phyloP scores from a whole-genome alignment of 2,888 invertebrate species.

The Gortyna flavago region DNA sequence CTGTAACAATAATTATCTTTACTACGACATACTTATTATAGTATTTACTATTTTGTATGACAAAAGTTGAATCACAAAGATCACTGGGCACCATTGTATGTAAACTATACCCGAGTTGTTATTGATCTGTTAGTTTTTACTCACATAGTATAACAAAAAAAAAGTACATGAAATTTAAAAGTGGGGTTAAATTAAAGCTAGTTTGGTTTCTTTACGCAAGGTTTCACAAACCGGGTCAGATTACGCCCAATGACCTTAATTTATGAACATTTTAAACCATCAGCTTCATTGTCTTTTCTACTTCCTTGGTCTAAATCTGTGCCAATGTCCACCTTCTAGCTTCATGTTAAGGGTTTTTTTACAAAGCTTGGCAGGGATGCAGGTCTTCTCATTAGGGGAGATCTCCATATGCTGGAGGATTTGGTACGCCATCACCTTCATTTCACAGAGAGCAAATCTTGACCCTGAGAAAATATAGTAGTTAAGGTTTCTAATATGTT shows the following conservation, averaged over 20 bases:
- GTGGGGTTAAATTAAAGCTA: too few relatives aligned
- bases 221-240: too few relatives aligned
- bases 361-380: constrained; percentile 68
- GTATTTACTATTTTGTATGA: too few relatives aligned
- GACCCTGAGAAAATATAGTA: constrained; percentile 61
- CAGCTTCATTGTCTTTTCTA: constrained; percentile 2
- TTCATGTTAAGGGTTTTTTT: constrained; percentile 67
- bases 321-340: constrained; percentile 77
- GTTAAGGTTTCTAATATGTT: neutral
- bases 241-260: neutral
- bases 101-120: too few relatives aligned
- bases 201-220: too few relatives aligned
- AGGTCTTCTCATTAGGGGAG: constrained; percentile 73
- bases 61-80: neutral
- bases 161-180: too few relatives aligned
- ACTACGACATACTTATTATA: neutral
- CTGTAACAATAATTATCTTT: neutral
- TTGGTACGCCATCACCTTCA: constrained; percentile 79
- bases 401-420: constrained; percentile 75
- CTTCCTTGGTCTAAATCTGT: constrained; percentile 64
- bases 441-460: constrained; percentile 80
- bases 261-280: neutral
- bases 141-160: too few relatives aligned
- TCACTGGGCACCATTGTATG: too few relatives aligned
- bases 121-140: too few relatives aligned